Evolutionary conservation across 23 tunicate genomes (phyloP).

Genomic region (Trididemnum nubilum): DNA sequence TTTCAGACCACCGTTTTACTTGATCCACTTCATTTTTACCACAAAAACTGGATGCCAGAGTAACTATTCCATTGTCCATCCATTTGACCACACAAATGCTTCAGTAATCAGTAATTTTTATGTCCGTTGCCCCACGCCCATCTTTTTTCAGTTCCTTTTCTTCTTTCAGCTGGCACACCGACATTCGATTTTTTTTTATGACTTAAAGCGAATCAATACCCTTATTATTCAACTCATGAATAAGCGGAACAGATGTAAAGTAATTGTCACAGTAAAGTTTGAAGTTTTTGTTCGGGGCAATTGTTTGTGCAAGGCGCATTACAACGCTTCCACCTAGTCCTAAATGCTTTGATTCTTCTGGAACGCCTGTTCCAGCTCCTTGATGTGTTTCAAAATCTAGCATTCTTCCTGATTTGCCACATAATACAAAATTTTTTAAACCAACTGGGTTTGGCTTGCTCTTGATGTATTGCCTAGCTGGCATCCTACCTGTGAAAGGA

Average conservation of each 20-base stretch:
- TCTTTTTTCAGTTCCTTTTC: slow-evolving; percentile 10
- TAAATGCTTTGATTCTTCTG: slow-evolving; percentile 8
- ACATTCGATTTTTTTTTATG: neutral
- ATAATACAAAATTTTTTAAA: no score
- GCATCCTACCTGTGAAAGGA: no score
- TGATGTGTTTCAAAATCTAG: slow-evolving; percentile 24
- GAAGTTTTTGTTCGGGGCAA: slow-evolving; percentile 15
- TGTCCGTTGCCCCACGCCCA: neutral
- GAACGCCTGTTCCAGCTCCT: slow-evolving; percentile 27
- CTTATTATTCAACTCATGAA: neutral
- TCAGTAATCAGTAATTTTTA: neutral
- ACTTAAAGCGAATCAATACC: neutral
- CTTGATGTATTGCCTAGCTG: no score
- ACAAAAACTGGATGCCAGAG: slow-evolving; percentile 14
- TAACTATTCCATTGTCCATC: slow-evolving; percentile 15
- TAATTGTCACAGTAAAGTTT: slow-evolving; percentile 29
- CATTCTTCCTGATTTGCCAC: no score
- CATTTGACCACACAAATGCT: neutral
- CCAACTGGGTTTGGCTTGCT: no score
- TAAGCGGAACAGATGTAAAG: slow-evolving; percentile 2
- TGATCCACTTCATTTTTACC: neutral
- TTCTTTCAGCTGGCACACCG: neutral
- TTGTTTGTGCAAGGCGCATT: neutral
- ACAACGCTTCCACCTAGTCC: slow-evolving; percentile 19
- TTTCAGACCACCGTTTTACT: slow-evolving; percentile 12